Conservation (phyloP, 2,888 invertebrate genomes). For the Monochamus alternatus region DNA sequence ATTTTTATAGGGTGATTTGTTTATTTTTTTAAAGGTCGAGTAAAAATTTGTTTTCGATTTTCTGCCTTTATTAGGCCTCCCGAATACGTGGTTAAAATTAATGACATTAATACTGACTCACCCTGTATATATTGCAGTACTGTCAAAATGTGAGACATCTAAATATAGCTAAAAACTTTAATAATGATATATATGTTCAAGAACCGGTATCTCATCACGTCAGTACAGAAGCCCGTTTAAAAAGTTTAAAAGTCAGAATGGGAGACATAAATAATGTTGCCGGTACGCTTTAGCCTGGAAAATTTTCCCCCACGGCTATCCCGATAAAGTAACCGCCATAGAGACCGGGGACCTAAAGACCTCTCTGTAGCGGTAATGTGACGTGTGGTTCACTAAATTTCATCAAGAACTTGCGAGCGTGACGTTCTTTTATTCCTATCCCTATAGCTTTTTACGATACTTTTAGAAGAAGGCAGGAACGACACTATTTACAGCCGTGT, state of each 20-base stretch:
- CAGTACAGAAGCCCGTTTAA: conserved; percentile 18
- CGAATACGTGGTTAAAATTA: no score
- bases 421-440: conserved; percentile 21
- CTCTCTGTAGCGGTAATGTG: conserved; percentile 11
- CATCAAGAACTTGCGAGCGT: neutral
- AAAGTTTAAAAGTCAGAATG: conserved; percentile 32
- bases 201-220: conserved; percentile 22
- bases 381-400: conserved; percentile 33
- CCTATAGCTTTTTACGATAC: conserved; percentile 14
- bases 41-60: no score
- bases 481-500: neutral
- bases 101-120: no score
- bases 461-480: neutral
- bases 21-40: no score
- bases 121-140: no score
- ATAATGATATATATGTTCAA: conserved; percentile 5
- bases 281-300: conserved; percentile 3
- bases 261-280: conserved; percentile 29
- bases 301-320: conserved; percentile 28
- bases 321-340: conserved; percentile 11
- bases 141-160: no score
- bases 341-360: conserved; percentile 14
- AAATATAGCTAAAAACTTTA: neutral
- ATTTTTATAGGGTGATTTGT: no score
- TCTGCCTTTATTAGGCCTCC: no score